These are phyloP conservation scores for Acanthurus leucopareius DNA, from an alignment of 2,797 vertebrate species.

Conservation along the genomic window DNA sequence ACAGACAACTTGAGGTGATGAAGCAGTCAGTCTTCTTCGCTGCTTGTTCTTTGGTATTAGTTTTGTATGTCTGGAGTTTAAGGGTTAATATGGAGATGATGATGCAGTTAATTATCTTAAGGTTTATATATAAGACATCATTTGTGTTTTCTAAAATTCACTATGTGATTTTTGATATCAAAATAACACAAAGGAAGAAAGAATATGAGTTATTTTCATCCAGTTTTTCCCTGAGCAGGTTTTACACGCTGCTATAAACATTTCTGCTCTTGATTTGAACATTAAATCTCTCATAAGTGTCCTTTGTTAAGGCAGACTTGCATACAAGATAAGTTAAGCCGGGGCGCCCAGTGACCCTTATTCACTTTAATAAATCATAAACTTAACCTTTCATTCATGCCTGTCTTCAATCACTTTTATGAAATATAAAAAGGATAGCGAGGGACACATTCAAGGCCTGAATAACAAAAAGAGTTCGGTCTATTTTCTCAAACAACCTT, in stretches of 20 bases:
- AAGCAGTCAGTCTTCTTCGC: too few relatives aligned
- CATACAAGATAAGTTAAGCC: not conserved
- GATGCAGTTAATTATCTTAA: too few relatives aligned
- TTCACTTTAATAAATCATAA: constrained; percentile 9
- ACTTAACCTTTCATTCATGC: not conserved
- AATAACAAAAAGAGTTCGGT: constrained; percentile 26
- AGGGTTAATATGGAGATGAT: too few relatives aligned
- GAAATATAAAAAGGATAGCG: not conserved
- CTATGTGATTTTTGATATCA: not conserved
- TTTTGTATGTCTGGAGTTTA: too few relatives aligned
- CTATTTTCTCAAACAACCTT: constrained; percentile 44
- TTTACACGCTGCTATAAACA: not conserved
- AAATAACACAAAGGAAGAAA: not conserved
- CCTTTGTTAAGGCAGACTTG: not conserved
- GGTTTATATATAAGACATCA: too few relatives aligned
- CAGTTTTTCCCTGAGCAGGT: not conserved
- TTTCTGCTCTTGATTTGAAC: not conserved
- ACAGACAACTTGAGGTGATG: too few relatives aligned
- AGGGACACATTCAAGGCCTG: not conserved
- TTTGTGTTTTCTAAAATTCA: not conserved
- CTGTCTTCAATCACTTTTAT: constrained; percentile 3
- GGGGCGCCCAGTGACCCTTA: not conserved
- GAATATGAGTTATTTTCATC: not conserved
- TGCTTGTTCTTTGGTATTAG: too few relatives aligned
- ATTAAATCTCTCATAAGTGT: not conserved